Percentiles rank a stretch among this genome's conserved stretches.
These are phyloP conservation scores for Novumbra hubbsi DNA, from an alignment of 2,797 vertebrate species.

Conservation along the genomic window DNA sequence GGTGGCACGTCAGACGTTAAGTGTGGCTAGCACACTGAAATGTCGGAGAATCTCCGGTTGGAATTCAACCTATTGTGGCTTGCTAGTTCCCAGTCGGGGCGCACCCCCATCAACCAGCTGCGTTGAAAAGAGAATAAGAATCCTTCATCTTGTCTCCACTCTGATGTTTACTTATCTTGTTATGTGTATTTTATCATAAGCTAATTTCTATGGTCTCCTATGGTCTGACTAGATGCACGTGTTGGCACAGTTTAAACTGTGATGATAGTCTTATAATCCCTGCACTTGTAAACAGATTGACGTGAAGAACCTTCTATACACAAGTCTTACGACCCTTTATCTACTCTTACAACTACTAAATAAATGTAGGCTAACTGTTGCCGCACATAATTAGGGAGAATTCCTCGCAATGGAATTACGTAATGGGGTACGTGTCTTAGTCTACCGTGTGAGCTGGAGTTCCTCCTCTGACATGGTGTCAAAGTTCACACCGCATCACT, in stretches of 20 bases:
- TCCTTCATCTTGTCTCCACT: neutral
- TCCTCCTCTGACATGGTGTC: constrained; percentile 25
- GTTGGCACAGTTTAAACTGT: neutral
- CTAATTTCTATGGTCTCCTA: neutral
- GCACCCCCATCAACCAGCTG: neutral
- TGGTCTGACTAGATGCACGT: neutral
- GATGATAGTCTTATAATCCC: neutral
- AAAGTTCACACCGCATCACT: constrained; percentile 36
- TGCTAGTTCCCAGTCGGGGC: neutral
- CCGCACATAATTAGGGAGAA: neutral
- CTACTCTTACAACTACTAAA: neutral
- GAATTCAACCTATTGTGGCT: neutral
- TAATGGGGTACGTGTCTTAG: neutral
- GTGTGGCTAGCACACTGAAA: neutral
- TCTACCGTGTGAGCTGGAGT: neutral
- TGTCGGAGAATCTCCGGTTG: neutral
- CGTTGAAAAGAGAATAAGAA: neutral
- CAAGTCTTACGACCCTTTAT: neutral
- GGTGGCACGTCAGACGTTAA: neutral
- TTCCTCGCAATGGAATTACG: neutral
- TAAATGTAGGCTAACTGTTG: neutral
- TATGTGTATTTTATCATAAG: no score
- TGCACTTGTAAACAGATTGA: neutral
- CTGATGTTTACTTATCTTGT: neutral
- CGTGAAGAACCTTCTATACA: neutral